Evolutionary conservation across 1,140 invertebrate species (phyloP), one percentile per base, ranked within the genome.

Genomic region (Linepithema humile): DNA sequence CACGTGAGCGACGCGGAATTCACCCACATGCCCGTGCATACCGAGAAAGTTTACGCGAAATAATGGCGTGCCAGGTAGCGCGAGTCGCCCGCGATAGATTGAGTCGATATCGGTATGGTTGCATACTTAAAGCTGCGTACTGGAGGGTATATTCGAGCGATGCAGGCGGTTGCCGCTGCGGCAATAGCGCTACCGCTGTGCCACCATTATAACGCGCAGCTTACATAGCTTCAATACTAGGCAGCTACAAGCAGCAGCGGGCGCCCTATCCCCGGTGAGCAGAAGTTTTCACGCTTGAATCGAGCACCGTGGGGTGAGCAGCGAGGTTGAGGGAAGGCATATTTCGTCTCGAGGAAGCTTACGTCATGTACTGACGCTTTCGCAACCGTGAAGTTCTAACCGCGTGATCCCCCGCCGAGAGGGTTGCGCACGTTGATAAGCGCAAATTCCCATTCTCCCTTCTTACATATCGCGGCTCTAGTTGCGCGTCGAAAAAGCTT

Each of bases 211-310:
- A 85, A 85, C 73, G 65, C 64, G 10, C 43, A 60, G 78, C 82
- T 88, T 86, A 88, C 59, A 64, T 50, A 83, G 72, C 57, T 82
- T 80, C 53, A 43, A 40, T 77, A 26, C 74, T 60, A 85, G 85
- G 57, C 70, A 78, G 59, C 67, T 88, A 82, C 48, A 77, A 65
- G 45, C 60, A 48, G 10, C 74, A 67, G 45, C 45, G 69, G 53
- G 73, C 88, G 74, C 53, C 64, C 55, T 69, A 86, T 64, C 87
- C 72, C 73, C 69, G 75, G 73, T 72, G 85, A 75, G 83, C 57
- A 73, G 9, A 85, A 87, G 69, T 89, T 89, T 89, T 85, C 88
- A 62, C 74, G 78, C 72, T 59, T 60, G 64, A 83, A 75, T 83
- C 84, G 69, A 62, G 62, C 43, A 74, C 2, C 15, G 67, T 50